phyloP scores from a whole-genome alignment of 2,888 invertebrate species.

The Pristionchus arcanus region DNA sequence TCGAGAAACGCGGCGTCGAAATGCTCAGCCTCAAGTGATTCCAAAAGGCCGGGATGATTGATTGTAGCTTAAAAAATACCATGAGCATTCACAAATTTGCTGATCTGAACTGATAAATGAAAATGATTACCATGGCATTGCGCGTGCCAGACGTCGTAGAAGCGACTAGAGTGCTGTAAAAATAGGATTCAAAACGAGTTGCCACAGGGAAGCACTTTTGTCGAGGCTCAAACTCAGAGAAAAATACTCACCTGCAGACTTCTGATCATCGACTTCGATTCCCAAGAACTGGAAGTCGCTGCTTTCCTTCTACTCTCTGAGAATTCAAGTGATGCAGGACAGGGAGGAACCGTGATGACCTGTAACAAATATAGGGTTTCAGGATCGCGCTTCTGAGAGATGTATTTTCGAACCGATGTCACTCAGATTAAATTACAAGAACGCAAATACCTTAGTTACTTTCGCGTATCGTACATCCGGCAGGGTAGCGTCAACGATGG shows the following conservation, averaged over 20 bases:
- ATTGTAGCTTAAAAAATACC: background rate
- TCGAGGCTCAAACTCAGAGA: too few relatives aligned
- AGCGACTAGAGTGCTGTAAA: background rate
- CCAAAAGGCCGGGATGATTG: constrained; percentile 37
- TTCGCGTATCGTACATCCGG: background rate
- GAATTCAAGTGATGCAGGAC: background rate
- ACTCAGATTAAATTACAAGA: background rate
- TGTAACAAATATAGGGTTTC: background rate
- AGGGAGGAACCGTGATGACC: background rate
- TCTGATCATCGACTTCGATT: background rate
- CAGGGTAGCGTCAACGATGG: background rate
- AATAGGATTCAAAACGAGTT: too few relatives aligned
- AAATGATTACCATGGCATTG: background rate
- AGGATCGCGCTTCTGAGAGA: background rate
- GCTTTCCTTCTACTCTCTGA: background rate
- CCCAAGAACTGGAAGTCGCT: background rate
- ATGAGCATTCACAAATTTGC: background rate
- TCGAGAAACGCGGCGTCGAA: constrained; percentile 32
- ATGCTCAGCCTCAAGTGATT: background rate
- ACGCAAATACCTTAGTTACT: background rate
- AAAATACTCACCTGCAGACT: background rate
- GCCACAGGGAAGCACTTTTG: too few relatives aligned
- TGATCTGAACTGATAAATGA: background rate
- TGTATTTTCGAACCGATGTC: background rate
- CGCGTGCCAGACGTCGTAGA: constrained; percentile 6